Base-by-base conservation (phyloP, 1,140 invertebrate species). In the Panagrolaimus sp. region DNA sequence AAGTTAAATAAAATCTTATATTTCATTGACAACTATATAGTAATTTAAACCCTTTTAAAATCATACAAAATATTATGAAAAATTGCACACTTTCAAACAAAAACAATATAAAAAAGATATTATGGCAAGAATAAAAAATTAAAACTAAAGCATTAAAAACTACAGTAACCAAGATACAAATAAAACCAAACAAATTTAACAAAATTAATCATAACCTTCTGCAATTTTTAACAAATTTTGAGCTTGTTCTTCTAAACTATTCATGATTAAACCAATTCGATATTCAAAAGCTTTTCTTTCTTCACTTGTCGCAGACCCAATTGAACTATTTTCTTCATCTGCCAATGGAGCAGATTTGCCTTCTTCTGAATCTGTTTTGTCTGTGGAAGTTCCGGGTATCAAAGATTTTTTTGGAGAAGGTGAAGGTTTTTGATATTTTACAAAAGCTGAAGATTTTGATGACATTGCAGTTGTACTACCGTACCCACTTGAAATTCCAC, bases 201-300 rank as follows among this genome's bases (percentile, higher is more conserved):
- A 21, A 64, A n/a, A 28, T 47, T 47, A 21, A 5, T 28, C 28
- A 12, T 28, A 28, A 12, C 52, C 52, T 58, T 58, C 52, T 1
- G 52, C 52, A 24, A 58, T 58, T 21, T 28, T 21, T n/a, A 58
- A n/a, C 12, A 32, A 28, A 9, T 26, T 45, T 26, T 28, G 28
- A 63, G 69, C 67, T 66, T 80, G 70, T 44, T 62, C 47, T 12
- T 82, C 74, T 6, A 82, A 68, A 44, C 73, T 71, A 52, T 82
- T 81, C 28, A 82, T 62, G 43, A 82, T 83, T 45, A 78, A 63
- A 45, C 67, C 73, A 43, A 82, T 83, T 63, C 81, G 52, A 43
- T 83, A 75, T 45, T 77, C 76, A 64, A 83, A 82, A 26, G 73
- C 67, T 28, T 68, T 58, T 32, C 66, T 68, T 74, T 74, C 43